phyloP scores from a whole-genome alignment of 2,113 vertebrate genomes.

The zebrafish (Danio rerio) region DNA sequence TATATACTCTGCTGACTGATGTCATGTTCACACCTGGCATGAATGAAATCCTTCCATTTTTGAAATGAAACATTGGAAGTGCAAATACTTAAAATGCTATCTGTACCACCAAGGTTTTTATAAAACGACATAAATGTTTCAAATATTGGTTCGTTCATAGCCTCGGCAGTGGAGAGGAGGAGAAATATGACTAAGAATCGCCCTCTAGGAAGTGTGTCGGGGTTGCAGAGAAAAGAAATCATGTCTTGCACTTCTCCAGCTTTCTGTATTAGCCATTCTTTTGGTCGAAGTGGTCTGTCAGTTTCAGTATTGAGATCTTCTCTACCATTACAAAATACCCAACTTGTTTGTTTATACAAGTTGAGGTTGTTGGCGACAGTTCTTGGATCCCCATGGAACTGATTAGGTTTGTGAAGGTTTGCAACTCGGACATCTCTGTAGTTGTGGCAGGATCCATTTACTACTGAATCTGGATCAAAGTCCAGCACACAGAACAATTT shows the following conservation, averaged over 20 bases:
- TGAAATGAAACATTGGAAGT: constrained; percentile 4
- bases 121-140: constrained; percentile 78
- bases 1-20: not conserved
- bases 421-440: constrained; percentile 69
- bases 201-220: constrained; percentile 67
- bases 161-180: constrained; percentile 72
- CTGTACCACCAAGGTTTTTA: constrained; percentile 72
- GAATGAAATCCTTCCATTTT: constrained; percentile 41
- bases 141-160: constrained; percentile 70
- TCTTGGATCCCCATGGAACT: constrained; percentile 68
- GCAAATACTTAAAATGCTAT: constrained; percentile 64
- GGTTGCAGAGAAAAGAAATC: constrained; percentile 64
- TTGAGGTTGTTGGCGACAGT: constrained; percentile 73
- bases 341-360: constrained; percentile 79
- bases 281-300: not conserved
- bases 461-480: constrained; percentile 74
- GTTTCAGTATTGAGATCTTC: not conserved
- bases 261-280: constrained; percentile 4
- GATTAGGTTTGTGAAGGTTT: constrained; percentile 72
- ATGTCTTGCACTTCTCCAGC: constrained; percentile 25
- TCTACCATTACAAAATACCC: constrained; percentile 83
- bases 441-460: constrained; percentile 70
- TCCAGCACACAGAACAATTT: constrained; percentile 79
- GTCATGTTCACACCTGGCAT: constrained; percentile 20
- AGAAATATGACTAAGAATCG: constrained; percentile 76